Conservation (phyloP, 2,797 vertebrate species). For the Epinephelus malabaricus region DNA sequence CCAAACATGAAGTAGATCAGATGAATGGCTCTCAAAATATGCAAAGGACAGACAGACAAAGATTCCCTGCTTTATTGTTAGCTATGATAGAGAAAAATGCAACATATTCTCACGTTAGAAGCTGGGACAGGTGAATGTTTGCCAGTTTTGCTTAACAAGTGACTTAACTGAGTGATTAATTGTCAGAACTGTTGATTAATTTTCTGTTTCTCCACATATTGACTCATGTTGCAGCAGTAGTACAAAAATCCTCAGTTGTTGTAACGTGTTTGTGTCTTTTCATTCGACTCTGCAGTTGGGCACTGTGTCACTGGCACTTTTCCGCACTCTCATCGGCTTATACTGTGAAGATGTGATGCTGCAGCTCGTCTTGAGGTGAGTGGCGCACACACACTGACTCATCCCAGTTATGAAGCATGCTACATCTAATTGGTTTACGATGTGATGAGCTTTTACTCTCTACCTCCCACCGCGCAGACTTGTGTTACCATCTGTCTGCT, state of each 20-base stretch:
- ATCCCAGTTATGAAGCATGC: slow-evolving; percentile 14
- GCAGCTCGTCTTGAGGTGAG: slow-evolving; percentile 95
- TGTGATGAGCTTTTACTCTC: slow-evolving; percentile 42
- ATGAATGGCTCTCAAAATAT: too few relatives aligned
- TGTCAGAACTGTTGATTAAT: too few relatives aligned
- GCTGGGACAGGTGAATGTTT: background rate
- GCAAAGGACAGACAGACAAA: too few relatives aligned
- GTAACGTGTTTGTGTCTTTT: slow-evolving; percentile 38
- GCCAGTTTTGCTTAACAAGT: background rate
- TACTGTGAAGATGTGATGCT: slow-evolving; percentile 99
- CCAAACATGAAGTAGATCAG: too few relatives aligned
- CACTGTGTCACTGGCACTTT: slow-evolving; percentile 95
- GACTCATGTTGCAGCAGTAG: background rate
- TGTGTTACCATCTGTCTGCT: slow-evolving; percentile 39
- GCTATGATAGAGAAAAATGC: background rate
- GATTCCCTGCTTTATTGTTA: too few relatives aligned
- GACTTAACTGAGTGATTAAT: background rate
- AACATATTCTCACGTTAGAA: background rate
- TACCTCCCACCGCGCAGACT: slow-evolving; percentile 25
- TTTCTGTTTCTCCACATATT: background rate
- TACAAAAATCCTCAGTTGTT: background rate
- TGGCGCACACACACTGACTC: slow-evolving; percentile 11
- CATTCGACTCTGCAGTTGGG: slow-evolving; percentile 87
- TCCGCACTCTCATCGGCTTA: slow-evolving; percentile 95
- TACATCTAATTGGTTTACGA: slow-evolving; percentile 56